These are phyloP conservation scores for Taurulus bubalis DNA, from an alignment of 2,113 vertebrate species.

Conservation along the genomic window DNA sequence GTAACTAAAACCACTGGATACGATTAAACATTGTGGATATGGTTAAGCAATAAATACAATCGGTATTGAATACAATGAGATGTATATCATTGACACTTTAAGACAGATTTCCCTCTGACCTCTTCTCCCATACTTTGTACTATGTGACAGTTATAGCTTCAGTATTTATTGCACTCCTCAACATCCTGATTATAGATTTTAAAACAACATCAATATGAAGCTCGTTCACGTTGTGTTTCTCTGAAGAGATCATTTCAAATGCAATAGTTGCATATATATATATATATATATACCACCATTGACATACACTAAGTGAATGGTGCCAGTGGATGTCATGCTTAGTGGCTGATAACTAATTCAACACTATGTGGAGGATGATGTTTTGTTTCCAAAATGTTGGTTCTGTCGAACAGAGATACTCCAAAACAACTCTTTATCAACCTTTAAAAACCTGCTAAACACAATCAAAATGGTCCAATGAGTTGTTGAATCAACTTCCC, in stretches of 20 bases:
- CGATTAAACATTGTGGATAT: neutral
- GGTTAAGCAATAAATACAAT: neutral
- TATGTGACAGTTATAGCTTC: neutral
- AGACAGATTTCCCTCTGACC: neutral
- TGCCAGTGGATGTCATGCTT: neutral
- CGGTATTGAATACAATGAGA: neutral
- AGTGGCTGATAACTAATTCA: neutral
- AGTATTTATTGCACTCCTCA: neutral
- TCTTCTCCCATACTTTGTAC: neutral
- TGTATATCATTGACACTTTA: neutral
- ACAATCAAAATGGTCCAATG: neutral
- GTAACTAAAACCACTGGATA: neutral
- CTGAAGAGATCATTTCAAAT: neutral
- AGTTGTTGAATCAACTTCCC: neutral
- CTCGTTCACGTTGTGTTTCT: neutral
- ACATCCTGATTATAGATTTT: neutral
- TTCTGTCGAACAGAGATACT: neutral
- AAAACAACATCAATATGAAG: neutral
- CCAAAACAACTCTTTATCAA: neutral
- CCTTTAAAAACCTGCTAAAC: neutral
- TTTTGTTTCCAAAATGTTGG: neutral
- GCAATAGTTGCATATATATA: neutral
- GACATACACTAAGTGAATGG: neutral
- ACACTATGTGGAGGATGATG: neutral
- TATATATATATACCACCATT: neutral